These are phyloP conservation scores for Diadema setosum DNA, from an alignment of 35 echinoderm and acorn worm species.

Conservation along the genomic window DNA sequence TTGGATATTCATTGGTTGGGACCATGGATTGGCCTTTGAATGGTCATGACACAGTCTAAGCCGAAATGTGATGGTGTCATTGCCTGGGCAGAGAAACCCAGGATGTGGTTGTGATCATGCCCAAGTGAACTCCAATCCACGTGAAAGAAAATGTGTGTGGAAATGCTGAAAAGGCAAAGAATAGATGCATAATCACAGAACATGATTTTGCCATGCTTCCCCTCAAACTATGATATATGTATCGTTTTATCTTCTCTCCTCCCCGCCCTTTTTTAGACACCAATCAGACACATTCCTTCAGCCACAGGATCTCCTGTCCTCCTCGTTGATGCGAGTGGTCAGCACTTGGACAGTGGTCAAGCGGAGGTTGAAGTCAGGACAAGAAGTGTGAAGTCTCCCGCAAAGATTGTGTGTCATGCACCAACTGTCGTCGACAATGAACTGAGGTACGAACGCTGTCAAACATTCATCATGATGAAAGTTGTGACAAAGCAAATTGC, in stretches of 20 bases:
- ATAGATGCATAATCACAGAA: too few species aligned
- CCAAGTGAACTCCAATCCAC: too few species aligned
- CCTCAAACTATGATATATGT: too few species aligned
- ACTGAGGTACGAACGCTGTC: conserved; percentile 53
- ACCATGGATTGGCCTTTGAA: too few species aligned
- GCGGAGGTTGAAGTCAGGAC: conserved; percentile 77
- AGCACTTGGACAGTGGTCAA: conserved; percentile 31
- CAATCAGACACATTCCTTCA: background rate
- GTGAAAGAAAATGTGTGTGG: too few species aligned
- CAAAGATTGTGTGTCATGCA: conserved; percentile 87
- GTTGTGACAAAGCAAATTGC: too few species aligned
- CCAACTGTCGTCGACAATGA: conserved; percentile 78
- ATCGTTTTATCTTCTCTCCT: too few species aligned
- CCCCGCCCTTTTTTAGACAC: conserved; percentile 20
- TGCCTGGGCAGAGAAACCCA: background rate
- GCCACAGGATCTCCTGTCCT: conserved; percentile 32
- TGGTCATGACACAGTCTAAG: background rate
- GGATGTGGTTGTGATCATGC: too few species aligned
- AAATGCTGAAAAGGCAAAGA: too few species aligned
- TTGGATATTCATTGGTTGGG: too few species aligned
- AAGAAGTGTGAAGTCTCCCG: conserved; percentile 56
- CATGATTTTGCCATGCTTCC: too few species aligned
- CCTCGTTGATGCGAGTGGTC: conserved; percentile 77
- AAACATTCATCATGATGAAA: too few species aligned
- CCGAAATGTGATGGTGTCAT: background rate